Evolutionary conservation across 2,113 vertebrate genomes (phyloP).

Genomic region (Festucalex cinctus): DNA sequence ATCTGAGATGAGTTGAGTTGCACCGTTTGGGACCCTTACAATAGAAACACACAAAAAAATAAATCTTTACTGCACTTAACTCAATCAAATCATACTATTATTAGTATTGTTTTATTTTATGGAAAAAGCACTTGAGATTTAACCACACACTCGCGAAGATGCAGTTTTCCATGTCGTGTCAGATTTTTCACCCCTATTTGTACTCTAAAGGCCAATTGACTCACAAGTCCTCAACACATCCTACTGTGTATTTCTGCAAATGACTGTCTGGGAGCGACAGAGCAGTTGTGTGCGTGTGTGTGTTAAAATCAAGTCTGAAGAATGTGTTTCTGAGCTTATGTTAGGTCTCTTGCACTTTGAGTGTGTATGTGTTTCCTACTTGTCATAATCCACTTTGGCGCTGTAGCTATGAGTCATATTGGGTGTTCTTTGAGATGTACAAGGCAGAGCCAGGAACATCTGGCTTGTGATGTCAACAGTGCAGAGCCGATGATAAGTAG

Average conservation of each 20-base stretch:
- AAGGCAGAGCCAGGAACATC: constrained; percentile 4
- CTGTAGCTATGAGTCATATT: background rate
- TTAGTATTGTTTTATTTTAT: too few species aligned
- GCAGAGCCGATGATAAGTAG: background rate
- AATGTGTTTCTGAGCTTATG: background rate
- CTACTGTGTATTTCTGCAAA: constrained; percentile 16
- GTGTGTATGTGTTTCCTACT: background rate
- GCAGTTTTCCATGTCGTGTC: background rate
- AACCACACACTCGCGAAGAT: too few species aligned
- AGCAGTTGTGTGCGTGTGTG: background rate
- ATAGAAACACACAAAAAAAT: too few species aligned
- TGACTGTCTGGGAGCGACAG: constrained; percentile 1
- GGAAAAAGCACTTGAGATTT: too few species aligned
- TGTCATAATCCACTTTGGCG: constrained; percentile 14
- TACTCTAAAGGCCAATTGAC: constrained; percentile 32
- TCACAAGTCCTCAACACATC: constrained; percentile 22
- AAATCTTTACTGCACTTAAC: too few species aligned
- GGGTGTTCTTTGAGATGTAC: constrained; percentile 5
- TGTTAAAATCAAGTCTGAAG: constrained; percentile 5
- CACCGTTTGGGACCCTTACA: too few species aligned
- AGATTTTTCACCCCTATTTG: constrained; percentile 44
- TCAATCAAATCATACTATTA: too few species aligned
- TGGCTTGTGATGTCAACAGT: constrained; percentile 35
- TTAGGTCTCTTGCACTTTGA: background rate
- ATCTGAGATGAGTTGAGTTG: too few species aligned